These are phyloP conservation scores for Gulo gulo DNA, from an alignment of 2,113 vertebrate species.

Conservation along the genomic window DNA sequence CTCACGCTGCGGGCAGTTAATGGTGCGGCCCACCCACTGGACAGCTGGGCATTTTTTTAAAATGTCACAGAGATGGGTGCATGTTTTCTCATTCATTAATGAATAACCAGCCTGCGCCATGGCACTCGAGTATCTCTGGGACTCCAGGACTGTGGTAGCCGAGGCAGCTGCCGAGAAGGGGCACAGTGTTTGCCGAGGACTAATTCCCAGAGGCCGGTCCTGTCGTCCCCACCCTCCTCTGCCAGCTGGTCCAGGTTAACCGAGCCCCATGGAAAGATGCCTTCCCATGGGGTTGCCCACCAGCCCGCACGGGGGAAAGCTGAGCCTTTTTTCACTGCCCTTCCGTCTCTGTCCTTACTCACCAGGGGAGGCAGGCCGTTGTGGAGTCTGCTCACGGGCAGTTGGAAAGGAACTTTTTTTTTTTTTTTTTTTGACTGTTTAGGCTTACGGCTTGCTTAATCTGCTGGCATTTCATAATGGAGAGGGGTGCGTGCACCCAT, in stretches of 20 bases:
- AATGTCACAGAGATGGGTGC: neutral
- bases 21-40: neutral
- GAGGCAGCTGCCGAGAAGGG: neutral
- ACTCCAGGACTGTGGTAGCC: neutral
- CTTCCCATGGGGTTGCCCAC: neutral
- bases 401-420: neutral
- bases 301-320: neutral
- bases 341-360: neutral
- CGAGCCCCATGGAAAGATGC: neutral
- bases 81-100: constrained; percentile 56
- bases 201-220: neutral
- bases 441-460: neutral
- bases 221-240: neutral
- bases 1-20: accelerated
- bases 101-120: constrained; percentile 34
- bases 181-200: neutral
- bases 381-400: neutral
- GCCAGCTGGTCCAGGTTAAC: neutral
- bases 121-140: constrained; percentile 36
- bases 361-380: neutral
- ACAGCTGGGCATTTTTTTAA: neutral
- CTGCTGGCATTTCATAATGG: neutral
- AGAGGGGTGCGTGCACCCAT: too few species aligned
- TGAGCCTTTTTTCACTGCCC: neutral
- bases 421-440: neutral